Conservation (phyloP, 2,888 invertebrate species). For the Cancer borealis region DNA sequence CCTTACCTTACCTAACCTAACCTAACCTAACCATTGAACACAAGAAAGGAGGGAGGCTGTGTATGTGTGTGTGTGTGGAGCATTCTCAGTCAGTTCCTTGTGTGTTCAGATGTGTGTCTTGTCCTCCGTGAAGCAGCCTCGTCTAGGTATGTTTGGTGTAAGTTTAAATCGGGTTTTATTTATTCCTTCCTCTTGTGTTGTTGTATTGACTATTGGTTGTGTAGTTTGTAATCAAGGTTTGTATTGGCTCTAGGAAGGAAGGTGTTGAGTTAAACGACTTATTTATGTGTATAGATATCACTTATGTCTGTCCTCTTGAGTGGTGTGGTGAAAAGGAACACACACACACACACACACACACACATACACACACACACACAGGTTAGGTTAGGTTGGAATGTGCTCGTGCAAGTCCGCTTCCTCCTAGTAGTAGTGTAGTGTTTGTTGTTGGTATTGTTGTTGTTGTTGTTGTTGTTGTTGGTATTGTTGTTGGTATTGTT, state of each 20-base stretch:
- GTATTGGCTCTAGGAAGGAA: not conserved
- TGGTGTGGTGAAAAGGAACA: no score
- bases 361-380: not conserved
- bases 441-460: not conserved
- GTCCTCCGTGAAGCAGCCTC: not conserved
- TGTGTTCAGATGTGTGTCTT: not conserved
- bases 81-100: not conserved
- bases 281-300: no score
- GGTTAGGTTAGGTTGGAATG: not conserved
- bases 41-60: no score
- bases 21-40: no score
- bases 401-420: not conserved
- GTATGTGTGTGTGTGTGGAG: no score
- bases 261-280: not conserved
- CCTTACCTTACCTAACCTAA: no score
- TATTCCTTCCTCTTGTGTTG: not conserved
- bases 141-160: not conserved
- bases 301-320: no score
- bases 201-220: not conserved
- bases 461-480: not conserved
- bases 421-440: not conserved
- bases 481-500: not conserved
- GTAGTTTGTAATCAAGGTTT: not conserved
- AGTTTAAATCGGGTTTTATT: not conserved
- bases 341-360: no score